Conservation (phyloP, 2,113 vertebrate species). For the Cromileptes altivelis region DNA sequence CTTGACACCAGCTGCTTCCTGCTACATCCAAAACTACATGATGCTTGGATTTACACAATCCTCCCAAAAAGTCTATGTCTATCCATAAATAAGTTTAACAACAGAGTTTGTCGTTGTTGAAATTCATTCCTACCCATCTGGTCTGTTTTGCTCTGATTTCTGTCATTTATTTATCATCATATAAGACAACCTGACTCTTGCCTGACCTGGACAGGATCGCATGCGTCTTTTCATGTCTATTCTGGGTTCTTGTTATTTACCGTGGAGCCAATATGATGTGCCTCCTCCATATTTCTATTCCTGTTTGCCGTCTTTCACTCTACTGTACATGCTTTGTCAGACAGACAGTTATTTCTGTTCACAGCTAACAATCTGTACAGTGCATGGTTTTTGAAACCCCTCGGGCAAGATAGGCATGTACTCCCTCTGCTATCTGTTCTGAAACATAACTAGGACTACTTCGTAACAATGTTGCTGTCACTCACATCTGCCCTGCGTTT, state of each 20-base stretch:
- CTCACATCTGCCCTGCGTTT: slow-evolving; percentile 2
- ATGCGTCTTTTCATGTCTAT: not conserved
- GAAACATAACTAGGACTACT: slow-evolving; percentile 24
- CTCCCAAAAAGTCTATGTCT: not conserved
- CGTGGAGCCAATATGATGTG: not conserved
- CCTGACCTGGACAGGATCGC: slow-evolving; percentile 4
- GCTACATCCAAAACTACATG: not conserved
- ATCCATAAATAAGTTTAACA: not conserved
- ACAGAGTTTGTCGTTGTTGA: not conserved
- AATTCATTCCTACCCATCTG: not conserved
- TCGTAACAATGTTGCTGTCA: slow-evolving; percentile 1
- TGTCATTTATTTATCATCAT: not conserved
- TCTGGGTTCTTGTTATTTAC: slow-evolving; percentile 18
- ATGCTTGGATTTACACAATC: not conserved
- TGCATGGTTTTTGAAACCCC: not conserved
- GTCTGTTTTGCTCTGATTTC: not conserved
- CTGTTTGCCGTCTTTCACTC: slow-evolving; percentile 15
- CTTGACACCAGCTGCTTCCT: not conserved
- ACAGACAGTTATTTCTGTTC: not conserved
- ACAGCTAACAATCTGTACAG: no score
- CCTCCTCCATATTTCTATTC: slow-evolving; percentile 25
- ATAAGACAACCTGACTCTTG: slow-evolving; percentile 1
- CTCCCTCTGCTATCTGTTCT: slow-evolving; percentile 2
- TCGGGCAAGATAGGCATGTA: not conserved
- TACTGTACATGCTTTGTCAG: not conserved